A percentile compares a stretch with the other conserved stretches of the same genome.
Evolutionary conservation across 1,140 invertebrate genomes (phyloP).

Genomic region (Lethrus apterus): DNA sequence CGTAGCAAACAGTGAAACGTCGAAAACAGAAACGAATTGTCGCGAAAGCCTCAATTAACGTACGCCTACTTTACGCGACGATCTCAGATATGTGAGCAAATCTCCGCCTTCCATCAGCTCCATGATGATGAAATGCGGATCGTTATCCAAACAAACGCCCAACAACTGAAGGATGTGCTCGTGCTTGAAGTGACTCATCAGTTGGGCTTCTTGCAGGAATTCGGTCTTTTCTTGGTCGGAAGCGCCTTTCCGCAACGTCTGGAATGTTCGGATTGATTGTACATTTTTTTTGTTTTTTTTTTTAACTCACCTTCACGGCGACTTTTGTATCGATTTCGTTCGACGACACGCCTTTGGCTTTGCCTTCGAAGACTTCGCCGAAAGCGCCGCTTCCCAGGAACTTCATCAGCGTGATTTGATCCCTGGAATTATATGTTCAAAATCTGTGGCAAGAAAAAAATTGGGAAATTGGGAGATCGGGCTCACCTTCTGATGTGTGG

Average conservation of each 20-base stretch:
- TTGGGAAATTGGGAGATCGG: too few relatives aligned
- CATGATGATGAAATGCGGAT: conserved; percentile 87
- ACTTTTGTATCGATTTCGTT: conserved; percentile 56
- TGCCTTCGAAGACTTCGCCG: conserved; percentile 91
- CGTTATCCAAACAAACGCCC: conserved; percentile 89
- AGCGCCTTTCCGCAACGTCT: conserved; percentile 91
- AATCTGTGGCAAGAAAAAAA: too few relatives aligned
- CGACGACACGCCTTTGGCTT: conserved; percentile 57
- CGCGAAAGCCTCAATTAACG: too few relatives aligned
- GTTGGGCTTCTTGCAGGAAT: conserved; percentile 91
- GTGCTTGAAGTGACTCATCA: conserved; percentile 97
- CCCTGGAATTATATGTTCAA: too few relatives aligned
- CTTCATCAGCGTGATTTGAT: conserved; percentile 73
- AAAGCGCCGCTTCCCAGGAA: conserved; percentile 95
- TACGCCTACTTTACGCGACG: conserved; percentile 61
- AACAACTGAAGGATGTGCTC: conserved; percentile 88
- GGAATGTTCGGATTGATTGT: conserved; percentile 28
- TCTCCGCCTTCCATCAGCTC: conserved; percentile 97
- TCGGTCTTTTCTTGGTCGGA: conserved; percentile 83
- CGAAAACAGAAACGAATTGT: too few relatives aligned
- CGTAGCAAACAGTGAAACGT: too few relatives aligned
- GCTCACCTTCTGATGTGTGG: conserved; percentile 70
- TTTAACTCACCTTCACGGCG: too few relatives aligned
- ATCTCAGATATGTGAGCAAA: conserved; percentile 79
- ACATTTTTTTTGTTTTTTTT: too few relatives aligned